phyloP scores from a whole-genome alignment of 2,797 vertebrate species.

The Cuculus canorus region DNA sequence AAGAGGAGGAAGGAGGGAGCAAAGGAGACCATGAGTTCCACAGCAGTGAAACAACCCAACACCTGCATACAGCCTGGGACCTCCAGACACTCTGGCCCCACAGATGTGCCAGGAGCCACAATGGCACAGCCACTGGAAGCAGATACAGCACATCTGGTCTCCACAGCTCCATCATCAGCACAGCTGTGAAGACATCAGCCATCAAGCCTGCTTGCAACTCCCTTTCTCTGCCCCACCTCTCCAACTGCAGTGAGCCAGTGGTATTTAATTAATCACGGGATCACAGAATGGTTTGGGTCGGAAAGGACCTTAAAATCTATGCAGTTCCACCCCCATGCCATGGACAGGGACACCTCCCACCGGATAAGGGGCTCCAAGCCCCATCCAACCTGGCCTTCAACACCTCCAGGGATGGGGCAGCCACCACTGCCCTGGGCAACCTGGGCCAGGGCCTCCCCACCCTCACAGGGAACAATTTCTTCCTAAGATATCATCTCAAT shows the following conservation, averaged over 20 bases:
- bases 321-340: too few species aligned
- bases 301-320: too few species aligned
- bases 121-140: neutral
- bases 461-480: too few species aligned
- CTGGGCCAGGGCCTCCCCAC: too few species aligned
- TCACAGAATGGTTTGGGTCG: too few species aligned
- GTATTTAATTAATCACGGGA: neutral
- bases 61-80: neutral
- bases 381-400: too few species aligned
- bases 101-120: fast-evolving
- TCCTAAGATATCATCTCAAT: too few species aligned
- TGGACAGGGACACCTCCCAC: too few species aligned
- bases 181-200: neutral
- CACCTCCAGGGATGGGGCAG: too few species aligned
- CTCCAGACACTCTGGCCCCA: neutral
- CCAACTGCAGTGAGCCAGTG: neutral
- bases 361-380: too few species aligned
- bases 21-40: neutral
- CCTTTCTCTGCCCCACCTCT: too few species aligned
- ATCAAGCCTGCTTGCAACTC: neutral
- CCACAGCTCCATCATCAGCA: neutral
- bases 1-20: neutral
- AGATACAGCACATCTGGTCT: neutral
- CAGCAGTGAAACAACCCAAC: neutral
- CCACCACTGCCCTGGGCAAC: too few species aligned